Percentiles rank a stretch among this genome's conserved stretches.
These are phyloP conservation scores for Erebia epiphron DNA, from an alignment of 2,888 invertebrate species.

Conservation along the genomic window DNA sequence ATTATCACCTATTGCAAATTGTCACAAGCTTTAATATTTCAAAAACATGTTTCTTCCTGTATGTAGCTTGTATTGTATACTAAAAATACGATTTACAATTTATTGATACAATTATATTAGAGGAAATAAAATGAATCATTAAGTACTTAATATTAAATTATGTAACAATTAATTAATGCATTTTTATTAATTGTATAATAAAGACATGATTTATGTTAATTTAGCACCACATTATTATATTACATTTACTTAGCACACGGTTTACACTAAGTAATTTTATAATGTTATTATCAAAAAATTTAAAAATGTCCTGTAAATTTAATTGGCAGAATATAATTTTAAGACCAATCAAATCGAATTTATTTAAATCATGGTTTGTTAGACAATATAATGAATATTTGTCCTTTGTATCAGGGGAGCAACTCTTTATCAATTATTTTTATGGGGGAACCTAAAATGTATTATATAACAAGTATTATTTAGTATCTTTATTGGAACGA, in stretches of 20 bases:
- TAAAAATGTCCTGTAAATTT: neutral
- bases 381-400: neutral
- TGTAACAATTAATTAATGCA: neutral
- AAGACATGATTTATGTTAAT: no score
- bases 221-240: neutral
- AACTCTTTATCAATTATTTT: no score
- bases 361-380: neutral
- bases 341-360: slow-evolving; percentile 1
- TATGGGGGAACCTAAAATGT: no score
- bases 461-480: no score
- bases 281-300: neutral
- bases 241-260: neutral
- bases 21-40: slow-evolving; percentile 3
- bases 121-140: neutral
- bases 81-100: no score
- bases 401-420: no score
- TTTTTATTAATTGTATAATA: no score
- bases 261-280: neutral
- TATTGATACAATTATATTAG: no score
- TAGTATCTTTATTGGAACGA: no score
- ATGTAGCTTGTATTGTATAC: neutral
- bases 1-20: neutral
- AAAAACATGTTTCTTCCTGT: slow-evolving; percentile 1
- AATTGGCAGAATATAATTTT: neutral
- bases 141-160: neutral